phyloP scores from a whole-genome alignment of 2,113 vertebrate genomes.

The Hemichromis elongatus region DNA sequence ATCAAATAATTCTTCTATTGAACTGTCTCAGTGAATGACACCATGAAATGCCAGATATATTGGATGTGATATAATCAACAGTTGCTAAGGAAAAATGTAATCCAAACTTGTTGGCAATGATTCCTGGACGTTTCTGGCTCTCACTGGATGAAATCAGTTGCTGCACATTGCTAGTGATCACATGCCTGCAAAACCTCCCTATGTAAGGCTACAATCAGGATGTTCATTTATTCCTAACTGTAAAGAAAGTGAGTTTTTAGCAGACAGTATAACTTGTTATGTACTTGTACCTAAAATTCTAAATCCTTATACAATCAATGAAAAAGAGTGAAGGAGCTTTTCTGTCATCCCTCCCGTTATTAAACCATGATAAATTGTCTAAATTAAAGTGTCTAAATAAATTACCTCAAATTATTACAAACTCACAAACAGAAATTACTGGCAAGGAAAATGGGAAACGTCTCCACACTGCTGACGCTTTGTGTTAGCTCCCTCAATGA shows the following conservation, averaged over 20 bases:
- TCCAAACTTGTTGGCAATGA: background rate
- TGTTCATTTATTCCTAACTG: background rate
- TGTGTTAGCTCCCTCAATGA: background rate
- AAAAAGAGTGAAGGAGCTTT: background rate
- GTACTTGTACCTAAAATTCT: background rate
- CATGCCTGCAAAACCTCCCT: background rate
- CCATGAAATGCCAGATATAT: background rate
- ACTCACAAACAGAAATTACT: background rate
- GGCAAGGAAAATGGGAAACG: background rate
- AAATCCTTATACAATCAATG: background rate
- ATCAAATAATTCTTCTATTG: background rate
- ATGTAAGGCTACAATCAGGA: background rate
- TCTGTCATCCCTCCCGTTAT: background rate
- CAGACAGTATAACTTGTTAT: background rate
- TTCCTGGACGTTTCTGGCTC: background rate
- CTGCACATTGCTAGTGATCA: background rate
- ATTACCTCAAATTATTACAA: background rate
- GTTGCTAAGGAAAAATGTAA: background rate
- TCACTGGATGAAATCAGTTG: background rate
- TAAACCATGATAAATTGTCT: background rate
- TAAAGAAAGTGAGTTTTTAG: background rate
- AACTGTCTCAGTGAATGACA: background rate
- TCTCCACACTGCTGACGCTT: background rate
- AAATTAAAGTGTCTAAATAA: too few relatives aligned
- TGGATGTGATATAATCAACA: background rate